These are phyloP conservation scores for Petrophora chlorosata DNA, from an alignment of 2,888 invertebrate species.

Conservation along the genomic window DNA sequence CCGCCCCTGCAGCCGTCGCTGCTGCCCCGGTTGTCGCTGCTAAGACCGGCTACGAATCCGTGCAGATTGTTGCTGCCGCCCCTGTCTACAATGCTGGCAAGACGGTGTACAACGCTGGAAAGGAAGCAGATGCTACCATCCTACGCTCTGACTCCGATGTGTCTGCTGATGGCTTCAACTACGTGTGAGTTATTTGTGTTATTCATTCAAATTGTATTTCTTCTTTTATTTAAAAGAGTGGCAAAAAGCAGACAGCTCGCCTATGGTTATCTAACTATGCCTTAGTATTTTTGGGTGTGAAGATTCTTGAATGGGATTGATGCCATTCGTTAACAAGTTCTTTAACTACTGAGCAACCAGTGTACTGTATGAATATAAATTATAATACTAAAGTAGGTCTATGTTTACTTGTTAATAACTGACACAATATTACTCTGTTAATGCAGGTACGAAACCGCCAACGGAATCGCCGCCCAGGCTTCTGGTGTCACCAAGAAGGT, in stretches of 20 bases:
- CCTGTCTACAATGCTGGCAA: slow-evolving; percentile 19
- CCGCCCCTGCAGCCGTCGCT: not conserved
- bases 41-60: slow-evolving; percentile 21
- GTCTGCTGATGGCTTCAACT: slow-evolving; percentile 39
- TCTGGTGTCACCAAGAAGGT: slow-evolving; percentile 27
- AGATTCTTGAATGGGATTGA: too few species aligned
- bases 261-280: too few species aligned
- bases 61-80: slow-evolving; percentile 21
- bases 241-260: too few species aligned
- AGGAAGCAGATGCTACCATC: slow-evolving; percentile 41
- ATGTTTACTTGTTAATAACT: not conserved
- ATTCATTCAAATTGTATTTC: not conserved
- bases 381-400: not conserved
- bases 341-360: too few species aligned
- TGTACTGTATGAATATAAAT: too few species aligned
- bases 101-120: slow-evolving; percentile 21
- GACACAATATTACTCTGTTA: not conserved
- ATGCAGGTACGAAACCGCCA: slow-evolving; percentile 31
- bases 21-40: slow-evolving; percentile 3
- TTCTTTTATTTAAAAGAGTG: too few species aligned
- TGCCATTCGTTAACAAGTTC: too few species aligned
- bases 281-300: too few species aligned
- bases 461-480: slow-evolving; percentile 31
- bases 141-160: slow-evolving; percentile 45
- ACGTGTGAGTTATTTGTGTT: not conserved